Percentiles rank a stretch among this genome's conserved stretches.
These are phyloP conservation scores for Apis laboriosa DNA, from an alignment of 1,140 invertebrate species.

Conservation along the genomic window DNA sequence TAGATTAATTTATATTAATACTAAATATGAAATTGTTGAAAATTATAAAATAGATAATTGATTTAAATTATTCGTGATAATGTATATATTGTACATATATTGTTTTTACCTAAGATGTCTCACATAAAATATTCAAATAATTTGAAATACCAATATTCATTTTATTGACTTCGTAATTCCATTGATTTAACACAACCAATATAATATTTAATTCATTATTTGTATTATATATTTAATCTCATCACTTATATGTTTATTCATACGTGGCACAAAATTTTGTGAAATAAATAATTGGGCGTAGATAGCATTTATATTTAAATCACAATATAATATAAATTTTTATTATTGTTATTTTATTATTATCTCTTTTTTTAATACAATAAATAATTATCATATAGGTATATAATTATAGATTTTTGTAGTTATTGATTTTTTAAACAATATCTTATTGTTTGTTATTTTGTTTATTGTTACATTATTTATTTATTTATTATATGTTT, in stretches of 20 bases:
- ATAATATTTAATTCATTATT: neutral
- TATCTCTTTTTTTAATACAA: neutral
- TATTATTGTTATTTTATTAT: neutral
- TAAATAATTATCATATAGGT: too few relatives aligned
- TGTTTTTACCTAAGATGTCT: conserved; percentile 8
- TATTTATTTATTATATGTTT: conserved; percentile 45
- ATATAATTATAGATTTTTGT: neutral
- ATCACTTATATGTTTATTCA: neutral
- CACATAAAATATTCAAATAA: neutral
- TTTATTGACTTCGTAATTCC: neutral
- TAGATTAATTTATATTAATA: too few relatives aligned
- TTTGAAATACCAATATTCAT: neutral
- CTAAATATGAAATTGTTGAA: too few relatives aligned
- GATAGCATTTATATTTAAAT: neutral
- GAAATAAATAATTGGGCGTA: neutral
- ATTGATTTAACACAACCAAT: neutral
- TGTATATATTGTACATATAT: neutral
- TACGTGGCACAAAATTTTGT: neutral
- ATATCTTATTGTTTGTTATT: neutral
- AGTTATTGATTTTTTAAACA: neutral
- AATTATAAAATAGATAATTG: too few relatives aligned
- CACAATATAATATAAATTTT: neutral
- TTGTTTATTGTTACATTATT: conserved; percentile 25
- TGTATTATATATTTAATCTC: neutral
- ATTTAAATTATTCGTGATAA: neutral